Conservation (phyloP, 2,888 invertebrate species). For the Mimas tiliae region DNA sequence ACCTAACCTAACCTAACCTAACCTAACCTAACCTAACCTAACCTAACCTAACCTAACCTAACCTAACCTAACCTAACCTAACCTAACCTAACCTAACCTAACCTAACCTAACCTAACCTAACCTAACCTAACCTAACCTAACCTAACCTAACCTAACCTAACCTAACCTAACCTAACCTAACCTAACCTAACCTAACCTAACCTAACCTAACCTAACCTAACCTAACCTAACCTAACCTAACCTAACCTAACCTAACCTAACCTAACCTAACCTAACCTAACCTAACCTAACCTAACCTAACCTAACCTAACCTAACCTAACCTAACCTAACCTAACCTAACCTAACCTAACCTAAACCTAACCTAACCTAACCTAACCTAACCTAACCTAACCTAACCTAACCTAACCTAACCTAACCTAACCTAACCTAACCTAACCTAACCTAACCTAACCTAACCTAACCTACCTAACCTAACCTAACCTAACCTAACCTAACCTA, state of each 20-base stretch:
- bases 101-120: conserved; percentile 33
- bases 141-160: conserved; percentile 33
- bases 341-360: conserved; percentile 28
- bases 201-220: conserved; percentile 32
- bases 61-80: conserved; percentile 33
- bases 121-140: conserved; percentile 34
- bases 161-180: conserved; percentile 32
- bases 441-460: conserved; percentile 29
- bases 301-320: conserved; percentile 28
- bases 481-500: conserved; percentile 37
- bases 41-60: conserved; percentile 32
- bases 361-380: conserved; percentile 36
- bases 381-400: conserved; percentile 38
- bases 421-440: conserved; percentile 37
- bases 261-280: conserved; percentile 32
- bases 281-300: conserved; percentile 29
- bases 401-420: conserved; percentile 34
- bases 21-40: conserved; percentile 35
- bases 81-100: conserved; percentile 33
- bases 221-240: conserved; percentile 33
- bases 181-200: conserved; percentile 34
- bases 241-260: conserved; percentile 31
- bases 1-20: conserved; percentile 37
- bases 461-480: conserved; percentile 35
- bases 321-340: conserved; percentile 29